A percentile compares a stretch with the other conserved stretches of the same genome.
These are phyloP conservation scores for Heterodera carotae DNA, from an alignment of 1,140 invertebrate species.

Conservation along the genomic window DNA sequence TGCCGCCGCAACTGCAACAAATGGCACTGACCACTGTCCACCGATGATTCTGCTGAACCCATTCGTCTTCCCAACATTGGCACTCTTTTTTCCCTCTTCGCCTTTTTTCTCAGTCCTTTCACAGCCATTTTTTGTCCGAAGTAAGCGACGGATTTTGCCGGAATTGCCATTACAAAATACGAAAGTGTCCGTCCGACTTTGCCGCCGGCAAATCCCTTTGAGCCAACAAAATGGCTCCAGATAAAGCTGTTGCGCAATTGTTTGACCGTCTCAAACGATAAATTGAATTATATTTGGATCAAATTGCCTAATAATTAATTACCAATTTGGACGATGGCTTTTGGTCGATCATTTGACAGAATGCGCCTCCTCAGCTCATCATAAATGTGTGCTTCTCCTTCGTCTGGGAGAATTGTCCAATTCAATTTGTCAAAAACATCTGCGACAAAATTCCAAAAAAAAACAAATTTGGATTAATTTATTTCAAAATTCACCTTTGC, in stretches of 20 bases:
- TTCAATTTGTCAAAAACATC: too few relatives aligned
- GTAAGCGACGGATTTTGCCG: background rate
- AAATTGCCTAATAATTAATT: background rate
- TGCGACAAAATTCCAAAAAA: background rate
- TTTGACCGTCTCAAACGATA: background rate
- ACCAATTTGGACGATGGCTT: background rate
- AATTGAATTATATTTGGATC: background rate
- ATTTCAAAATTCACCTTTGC: background rate
- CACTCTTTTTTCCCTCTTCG: constrained; percentile 5
- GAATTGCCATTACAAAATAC: background rate
- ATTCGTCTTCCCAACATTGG: background rate
- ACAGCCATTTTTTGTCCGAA: background rate
- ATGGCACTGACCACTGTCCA: background rate
- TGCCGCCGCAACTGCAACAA: background rate
- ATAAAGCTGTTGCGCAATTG: background rate
- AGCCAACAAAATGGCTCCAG: background rate
- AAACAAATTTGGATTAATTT: background rate
- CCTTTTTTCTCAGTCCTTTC: constrained; percentile 7
- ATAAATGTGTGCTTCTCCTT: background rate
- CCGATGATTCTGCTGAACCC: background rate
- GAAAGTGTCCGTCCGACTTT: background rate
- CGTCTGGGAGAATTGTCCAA: background rate
- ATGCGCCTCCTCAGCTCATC: background rate
- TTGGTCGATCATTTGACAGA: background rate
- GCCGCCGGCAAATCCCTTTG: background rate